Evolutionary conservation across 1,140 invertebrate genomes (phyloP).

Genomic region (Metopolophium dirhodum): DNA sequence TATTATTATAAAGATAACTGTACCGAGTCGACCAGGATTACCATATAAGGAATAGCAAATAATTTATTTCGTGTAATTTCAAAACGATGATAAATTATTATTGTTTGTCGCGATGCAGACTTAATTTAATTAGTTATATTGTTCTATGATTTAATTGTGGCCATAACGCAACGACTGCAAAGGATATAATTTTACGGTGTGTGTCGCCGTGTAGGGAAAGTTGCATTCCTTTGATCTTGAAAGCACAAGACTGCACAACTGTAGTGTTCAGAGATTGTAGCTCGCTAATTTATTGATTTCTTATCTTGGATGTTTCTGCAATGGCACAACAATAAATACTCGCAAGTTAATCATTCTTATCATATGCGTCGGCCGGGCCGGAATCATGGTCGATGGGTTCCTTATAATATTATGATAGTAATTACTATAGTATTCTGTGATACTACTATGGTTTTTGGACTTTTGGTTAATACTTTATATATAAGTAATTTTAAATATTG

Average conservation of each 20-base stretch:
- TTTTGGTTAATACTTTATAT: no score
- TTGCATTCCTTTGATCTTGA: no score
- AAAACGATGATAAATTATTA: neutral
- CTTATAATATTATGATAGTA: no score
- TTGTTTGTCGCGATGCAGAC: neutral
- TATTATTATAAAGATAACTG: conserved; percentile 36
- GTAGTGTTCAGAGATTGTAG: neutral
- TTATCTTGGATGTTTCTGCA: neutral
- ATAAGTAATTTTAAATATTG: no score
- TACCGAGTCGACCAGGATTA: neutral
- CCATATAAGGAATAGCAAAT: conserved; percentile 42
- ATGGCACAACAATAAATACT: no score
- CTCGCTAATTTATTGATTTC: neutral
- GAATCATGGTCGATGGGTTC: no score
- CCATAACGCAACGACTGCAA: neutral
- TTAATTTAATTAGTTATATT: no score
- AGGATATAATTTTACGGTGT: neutral
- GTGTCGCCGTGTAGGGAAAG: neutral
- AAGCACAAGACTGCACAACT: no score
- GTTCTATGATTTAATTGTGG: neutral
- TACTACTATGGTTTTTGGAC: no score
- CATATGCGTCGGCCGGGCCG: neutral
- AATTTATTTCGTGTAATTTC: neutral
- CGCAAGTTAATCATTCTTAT: neutral
- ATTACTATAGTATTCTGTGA: no score